Evolutionary conservation across 2,888 invertebrate species (phyloP).

Genomic region (Drosophila sordidapex): DNA sequence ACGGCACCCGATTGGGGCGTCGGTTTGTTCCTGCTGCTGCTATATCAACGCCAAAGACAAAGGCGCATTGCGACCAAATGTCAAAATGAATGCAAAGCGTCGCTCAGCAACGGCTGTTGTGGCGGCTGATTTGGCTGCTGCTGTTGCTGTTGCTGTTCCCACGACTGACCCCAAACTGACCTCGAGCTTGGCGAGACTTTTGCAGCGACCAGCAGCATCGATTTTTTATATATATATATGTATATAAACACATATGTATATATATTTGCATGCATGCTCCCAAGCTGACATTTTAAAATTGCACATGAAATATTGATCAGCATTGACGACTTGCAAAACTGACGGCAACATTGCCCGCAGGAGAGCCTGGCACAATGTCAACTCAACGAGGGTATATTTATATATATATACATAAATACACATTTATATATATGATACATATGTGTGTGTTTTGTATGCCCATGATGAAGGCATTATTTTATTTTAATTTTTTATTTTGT

Average conservation of each 20-base stretch:
- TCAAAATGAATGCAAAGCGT: conserved; percentile 71
- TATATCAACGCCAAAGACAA: conserved; percentile 75
- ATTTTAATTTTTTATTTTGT: not conserved
- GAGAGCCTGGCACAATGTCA: conserved; percentile 44
- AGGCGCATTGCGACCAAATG: conserved; percentile 69
- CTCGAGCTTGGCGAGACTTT: conserved; percentile 48
- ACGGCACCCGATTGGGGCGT: conserved; percentile 22
- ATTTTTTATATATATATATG: conserved; percentile 46
- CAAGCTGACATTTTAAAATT: conserved; percentile 61
- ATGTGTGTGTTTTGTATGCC: conserved; percentile 5
- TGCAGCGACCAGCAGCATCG: conserved; percentile 60
- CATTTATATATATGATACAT: conserved; percentile 12
- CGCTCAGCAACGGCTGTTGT: conserved; percentile 19
- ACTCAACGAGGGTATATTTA: conserved; percentile 33
- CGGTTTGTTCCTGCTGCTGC: conserved; percentile 42
- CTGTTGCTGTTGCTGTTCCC: conserved; percentile 15
- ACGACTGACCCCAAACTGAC: conserved; percentile 70
- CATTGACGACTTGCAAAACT: conserved; percentile 49
- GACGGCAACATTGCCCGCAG: conserved; percentile 46
- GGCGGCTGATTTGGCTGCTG: conserved; percentile 12
- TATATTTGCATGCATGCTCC: conserved; percentile 30
- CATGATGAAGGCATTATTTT: not conserved
- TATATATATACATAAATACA: not conserved
- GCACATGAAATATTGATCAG: conserved; percentile 75
- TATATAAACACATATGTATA: no score